phyloP scores from a whole-genome alignment of 2,888 invertebrate genomes.

The Papilio gigon region DNA sequence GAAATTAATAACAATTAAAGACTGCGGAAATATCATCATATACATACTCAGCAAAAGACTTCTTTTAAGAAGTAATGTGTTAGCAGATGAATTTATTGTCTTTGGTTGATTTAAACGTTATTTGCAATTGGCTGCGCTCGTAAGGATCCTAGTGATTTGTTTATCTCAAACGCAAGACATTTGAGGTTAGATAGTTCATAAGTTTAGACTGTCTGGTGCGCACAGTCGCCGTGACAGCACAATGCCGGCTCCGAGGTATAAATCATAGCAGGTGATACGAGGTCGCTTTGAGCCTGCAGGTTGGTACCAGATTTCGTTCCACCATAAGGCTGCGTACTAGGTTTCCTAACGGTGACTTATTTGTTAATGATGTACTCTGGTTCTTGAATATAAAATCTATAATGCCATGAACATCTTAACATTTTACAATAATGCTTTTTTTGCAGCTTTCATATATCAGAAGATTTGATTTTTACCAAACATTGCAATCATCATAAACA shows the following conservation, averaged over 20 bases:
- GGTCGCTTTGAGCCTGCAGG: slow-evolving; percentile 53
- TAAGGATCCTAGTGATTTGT: slow-evolving; percentile 46
- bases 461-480: neutral
- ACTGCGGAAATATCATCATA: too few relatives aligned
- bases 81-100: slow-evolving; percentile 25
- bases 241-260: slow-evolving; percentile 68
- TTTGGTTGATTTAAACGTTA: slow-evolving; percentile 23
- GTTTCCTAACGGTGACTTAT: slow-evolving; percentile 43
- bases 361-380: neutral
- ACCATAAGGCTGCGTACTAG: too few relatives aligned
- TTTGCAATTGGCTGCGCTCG: slow-evolving; percentile 34
- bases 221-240: slow-evolving; percentile 66
- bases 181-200: slow-evolving; percentile 69
- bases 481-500: neutral
- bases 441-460: too few relatives aligned
- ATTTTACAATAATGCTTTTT: neutral
- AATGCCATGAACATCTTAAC: neutral
- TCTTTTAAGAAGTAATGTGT: slow-evolving; percentile 29
- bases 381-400: neutral
- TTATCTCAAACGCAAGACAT: slow-evolving; percentile 58
- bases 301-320: slow-evolving; percentile 47
- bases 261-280: slow-evolving; percentile 76
- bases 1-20: too few relatives aligned
- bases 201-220: slow-evolving; percentile 60
- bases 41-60: too few relatives aligned